Evolutionary conservation across 2,888 invertebrate genomes (phyloP).

Genomic region (Sclerodermus sp.): DNA sequence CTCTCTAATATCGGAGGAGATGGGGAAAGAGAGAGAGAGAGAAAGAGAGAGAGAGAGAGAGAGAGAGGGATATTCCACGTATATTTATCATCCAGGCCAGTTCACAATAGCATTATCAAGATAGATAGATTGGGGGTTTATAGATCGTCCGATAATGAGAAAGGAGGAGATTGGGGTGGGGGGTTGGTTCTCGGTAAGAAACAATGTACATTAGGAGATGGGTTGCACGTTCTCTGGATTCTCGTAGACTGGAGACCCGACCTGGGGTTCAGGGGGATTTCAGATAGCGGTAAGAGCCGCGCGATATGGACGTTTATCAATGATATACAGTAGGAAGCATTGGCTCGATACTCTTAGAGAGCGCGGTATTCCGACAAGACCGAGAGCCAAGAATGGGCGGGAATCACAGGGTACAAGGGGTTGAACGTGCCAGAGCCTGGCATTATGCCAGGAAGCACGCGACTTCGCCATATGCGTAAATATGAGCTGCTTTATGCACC

Average conservation of each 20-base stretch:
- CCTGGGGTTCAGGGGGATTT: slow-evolving; percentile 5
- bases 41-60: no score
- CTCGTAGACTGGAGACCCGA: not conserved
- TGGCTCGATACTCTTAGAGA: slow-evolving; percentile 23
- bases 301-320: slow-evolving; percentile 49
- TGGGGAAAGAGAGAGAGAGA: no score
- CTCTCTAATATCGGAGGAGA: no score
- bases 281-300: slow-evolving; percentile 33
- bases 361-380: not conserved
- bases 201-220: slow-evolving; percentile 27
- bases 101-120: no score
- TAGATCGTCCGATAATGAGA: not conserved
- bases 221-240: slow-evolving; percentile 14
- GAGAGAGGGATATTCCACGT: no score
- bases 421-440: slow-evolving; percentile 25
- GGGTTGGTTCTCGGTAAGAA: slow-evolving; percentile 21
- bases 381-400: not conserved
- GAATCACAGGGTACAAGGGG: not conserved
- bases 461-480: slow-evolving; percentile 43
- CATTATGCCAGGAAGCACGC: slow-evolving; percentile 53
- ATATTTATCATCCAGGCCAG: no score
- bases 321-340: slow-evolving; percentile 42
- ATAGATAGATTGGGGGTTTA: no score
- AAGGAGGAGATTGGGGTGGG: slow-evolving; percentile 3
- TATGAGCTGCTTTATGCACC: slow-evolving; percentile 40